Base-by-base conservation (phyloP, 1,140 invertebrate genomes). In the Philopotamus ludificatus region DNA sequence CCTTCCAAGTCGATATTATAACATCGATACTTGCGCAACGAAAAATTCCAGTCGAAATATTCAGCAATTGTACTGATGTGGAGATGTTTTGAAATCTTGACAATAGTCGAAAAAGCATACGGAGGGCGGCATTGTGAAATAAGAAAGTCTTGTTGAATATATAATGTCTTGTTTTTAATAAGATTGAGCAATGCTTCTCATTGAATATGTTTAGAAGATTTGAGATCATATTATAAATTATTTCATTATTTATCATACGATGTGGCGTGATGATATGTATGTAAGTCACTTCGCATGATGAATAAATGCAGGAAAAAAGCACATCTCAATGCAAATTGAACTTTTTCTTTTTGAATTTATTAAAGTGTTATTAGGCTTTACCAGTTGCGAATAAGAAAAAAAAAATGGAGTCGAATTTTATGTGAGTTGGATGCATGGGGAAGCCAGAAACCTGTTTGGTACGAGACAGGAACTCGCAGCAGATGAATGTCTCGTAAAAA, bases 401-500 rank as follows among this genome's bases (percentile, higher is more conserved):
- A 34, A 57, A 55, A 54, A n/a, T 39, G 9, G 34, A 42, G 23
- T 21, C 51, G 28, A 57, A 57, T 57, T 42, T 15, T n/a, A 57
- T 22, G 22, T 57, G n/a, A n/a, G 12, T 47, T 20, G 12, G 20
- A 26, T 42, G 42, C 39, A 25, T 25, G 42, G 42, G 42, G 39
- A 60, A 47, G 23, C 44, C 23, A 22, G 21, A 60, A 60, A 60
- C 57, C 57, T 28, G 57, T 60, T 60, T 60, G 12, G 3, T 22
- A 3, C 23, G 10, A 45, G 44, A 25, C 57, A 60, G 57, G 57
- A 60, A 60, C 57, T 60, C 20, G 39, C 7, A 4, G 54, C 15
- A 42, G 16, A 42, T 28, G 26, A 22, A 21, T 42, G 41, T 15
- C 12, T 41, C 9, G 16, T 47, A 60, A 60, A 60, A 60, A 60